phyloP scores from a whole-genome alignment of 2,797 vertebrate species.

The Clarias laeviceps region DNA sequence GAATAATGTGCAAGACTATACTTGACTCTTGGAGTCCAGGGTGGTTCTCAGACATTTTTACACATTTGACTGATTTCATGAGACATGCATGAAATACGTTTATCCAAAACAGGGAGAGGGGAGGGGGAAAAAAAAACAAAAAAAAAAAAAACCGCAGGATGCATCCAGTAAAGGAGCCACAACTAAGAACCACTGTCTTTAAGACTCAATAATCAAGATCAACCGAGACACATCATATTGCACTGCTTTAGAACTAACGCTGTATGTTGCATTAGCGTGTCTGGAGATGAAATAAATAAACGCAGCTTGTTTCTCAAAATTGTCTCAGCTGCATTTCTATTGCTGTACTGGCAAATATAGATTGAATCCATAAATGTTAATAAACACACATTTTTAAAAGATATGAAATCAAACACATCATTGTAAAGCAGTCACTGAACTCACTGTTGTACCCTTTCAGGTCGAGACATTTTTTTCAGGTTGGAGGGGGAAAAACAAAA shows the following conservation, averaged over 20 bases:
- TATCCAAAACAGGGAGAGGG: too few relatives aligned
- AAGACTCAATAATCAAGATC: neutral
- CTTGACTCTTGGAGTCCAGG: neutral
- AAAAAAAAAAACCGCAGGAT: neutral
- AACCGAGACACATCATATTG: neutral
- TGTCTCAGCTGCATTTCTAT: neutral
- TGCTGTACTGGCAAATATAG: neutral
- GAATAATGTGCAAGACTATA: neutral
- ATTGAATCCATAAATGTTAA: conserved; percentile 4
- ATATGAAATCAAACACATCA: neutral
- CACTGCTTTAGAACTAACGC: neutral
- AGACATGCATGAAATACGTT: too few relatives aligned
- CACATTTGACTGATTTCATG: neutral
- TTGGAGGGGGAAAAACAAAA: neutral
- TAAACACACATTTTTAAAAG: neutral
- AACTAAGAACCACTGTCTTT: neutral
- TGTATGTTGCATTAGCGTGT: neutral
- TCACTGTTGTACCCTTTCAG: conserved; percentile 2
- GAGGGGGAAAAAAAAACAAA: too few relatives aligned
- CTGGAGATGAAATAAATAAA: neutral
- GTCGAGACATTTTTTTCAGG: conserved; percentile 15
- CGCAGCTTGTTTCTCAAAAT: neutral
- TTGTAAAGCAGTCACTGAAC: conserved; percentile 11
- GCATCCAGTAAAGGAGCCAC: neutral
- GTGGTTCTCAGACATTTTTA: neutral